These are phyloP conservation scores for Cairina moschata DNA, from an alignment of 2,113 vertebrate genomes.

Conservation along the genomic window DNA sequence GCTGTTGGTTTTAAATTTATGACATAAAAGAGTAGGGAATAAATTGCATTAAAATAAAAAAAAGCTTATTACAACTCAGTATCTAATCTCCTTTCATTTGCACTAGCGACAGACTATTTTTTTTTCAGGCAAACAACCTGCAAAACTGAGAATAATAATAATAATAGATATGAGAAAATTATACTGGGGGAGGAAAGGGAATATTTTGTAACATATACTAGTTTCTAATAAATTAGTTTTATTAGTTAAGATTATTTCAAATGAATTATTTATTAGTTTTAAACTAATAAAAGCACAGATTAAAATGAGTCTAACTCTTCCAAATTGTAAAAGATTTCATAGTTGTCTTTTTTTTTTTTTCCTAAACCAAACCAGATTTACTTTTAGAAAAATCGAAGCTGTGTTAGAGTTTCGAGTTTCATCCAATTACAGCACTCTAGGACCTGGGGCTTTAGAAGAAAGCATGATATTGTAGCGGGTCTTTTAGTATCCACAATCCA, in stretches of 20 bases:
- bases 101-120: neutral
- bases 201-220: neutral
- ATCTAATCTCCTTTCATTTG: neutral
- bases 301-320: conserved; percentile 5
- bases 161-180: conserved; percentile 33
- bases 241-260: neutral
- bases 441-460: neutral
- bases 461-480: rapidly evolving
- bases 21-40: neutral
- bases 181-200: neutral
- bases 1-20: neutral
- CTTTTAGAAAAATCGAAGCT: conserved; percentile 13
- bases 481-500: neutral
- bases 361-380: neutral
- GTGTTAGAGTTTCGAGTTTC: neutral
- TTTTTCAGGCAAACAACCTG: conserved; percentile 20
- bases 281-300: neutral
- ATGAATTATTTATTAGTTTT: neutral
- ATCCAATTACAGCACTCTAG: neutral
- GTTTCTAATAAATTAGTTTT: conserved; percentile 9
- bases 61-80: neutral
- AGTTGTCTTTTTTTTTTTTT: neutral
- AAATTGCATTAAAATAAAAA: neutral
- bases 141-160: conserved; percentile 30
- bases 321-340: neutral